These are phyloP conservation scores for Grammomys dolichurus DNA, from an alignment of 2,113 vertebrate genomes.

Conservation along the genomic window DNA sequence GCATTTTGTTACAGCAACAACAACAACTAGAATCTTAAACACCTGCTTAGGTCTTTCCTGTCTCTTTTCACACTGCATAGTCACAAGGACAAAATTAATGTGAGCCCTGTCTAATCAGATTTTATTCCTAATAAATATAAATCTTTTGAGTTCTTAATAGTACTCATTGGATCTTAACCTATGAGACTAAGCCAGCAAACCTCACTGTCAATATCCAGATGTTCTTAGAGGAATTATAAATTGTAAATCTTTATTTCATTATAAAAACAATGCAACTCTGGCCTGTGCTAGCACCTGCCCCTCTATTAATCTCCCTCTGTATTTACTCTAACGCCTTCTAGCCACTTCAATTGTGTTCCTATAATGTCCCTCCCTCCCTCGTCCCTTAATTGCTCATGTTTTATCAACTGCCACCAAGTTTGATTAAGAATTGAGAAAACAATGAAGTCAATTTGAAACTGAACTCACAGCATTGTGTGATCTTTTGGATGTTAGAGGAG, in stretches of 20 bases:
- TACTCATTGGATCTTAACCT: neutral
- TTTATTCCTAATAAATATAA: conserved; percentile 24
- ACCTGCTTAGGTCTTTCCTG: neutral
- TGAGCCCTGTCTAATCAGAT: neutral
- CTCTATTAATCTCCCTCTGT: neutral
- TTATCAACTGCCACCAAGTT: neutral
- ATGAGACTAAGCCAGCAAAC: neutral
- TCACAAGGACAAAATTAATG: conserved; percentile 8
- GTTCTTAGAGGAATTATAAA: conserved; percentile 14
- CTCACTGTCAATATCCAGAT: conserved; percentile 7
- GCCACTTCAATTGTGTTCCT: neutral
- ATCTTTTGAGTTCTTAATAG: neutral
- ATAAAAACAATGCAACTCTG: neutral
- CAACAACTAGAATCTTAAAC: neutral
- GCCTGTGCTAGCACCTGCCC: neutral
- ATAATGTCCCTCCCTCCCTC: neutral
- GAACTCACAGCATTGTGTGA: conserved; percentile 90
- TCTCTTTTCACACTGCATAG: neutral
- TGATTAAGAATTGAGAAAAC: conserved; percentile 28
- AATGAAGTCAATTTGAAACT: conserved; percentile 5
- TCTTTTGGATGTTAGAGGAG: conserved; percentile 91
- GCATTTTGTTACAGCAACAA: neutral
- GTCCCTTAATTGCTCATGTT: neutral
- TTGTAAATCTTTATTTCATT: conserved; percentile 9
- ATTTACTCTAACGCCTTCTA: neutral